Conservation (phyloP, 2,797 vertebrate genomes). For the Argentina silus region DNA sequence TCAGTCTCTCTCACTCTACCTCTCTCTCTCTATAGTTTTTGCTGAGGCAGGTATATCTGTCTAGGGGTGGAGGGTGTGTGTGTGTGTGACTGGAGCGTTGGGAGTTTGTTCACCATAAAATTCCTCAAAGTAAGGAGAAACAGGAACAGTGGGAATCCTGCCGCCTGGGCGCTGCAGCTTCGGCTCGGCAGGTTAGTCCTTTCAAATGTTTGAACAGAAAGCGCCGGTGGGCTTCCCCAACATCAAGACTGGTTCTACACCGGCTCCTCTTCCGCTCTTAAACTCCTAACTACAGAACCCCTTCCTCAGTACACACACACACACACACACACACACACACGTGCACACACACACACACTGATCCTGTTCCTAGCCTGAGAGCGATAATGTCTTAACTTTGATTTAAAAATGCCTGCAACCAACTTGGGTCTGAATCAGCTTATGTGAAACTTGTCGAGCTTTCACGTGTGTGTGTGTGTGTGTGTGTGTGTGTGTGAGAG, state of each 20-base stretch:
- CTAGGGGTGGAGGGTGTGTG: slow-evolving; percentile 49
- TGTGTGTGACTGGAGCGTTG: slow-evolving; percentile 57
- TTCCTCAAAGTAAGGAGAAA: slow-evolving; percentile 83
- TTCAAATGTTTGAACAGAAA: slow-evolving; percentile 78
- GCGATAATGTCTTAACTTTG: slow-evolving; percentile 73
- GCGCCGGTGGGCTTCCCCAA: slow-evolving; percentile 76
- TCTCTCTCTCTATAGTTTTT: slow-evolving; percentile 54
- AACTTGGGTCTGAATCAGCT: slow-evolving; percentile 68
- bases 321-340: slow-evolving; percentile 16
- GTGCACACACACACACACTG: slow-evolving; percentile 16
- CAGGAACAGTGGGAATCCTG: slow-evolving; percentile 76
- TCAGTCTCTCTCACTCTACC: slow-evolving; percentile 35
- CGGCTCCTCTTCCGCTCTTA: slow-evolving; percentile 75
- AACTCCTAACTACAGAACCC: slow-evolving; percentile 72
- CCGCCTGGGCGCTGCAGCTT: slow-evolving; percentile 47
- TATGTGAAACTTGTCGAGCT: slow-evolving; percentile 50
- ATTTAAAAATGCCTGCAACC: slow-evolving; percentile 77
- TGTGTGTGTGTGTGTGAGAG: slow-evolving; percentile 23
- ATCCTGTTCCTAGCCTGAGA: slow-evolving; percentile 60
- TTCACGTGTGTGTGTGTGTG: slow-evolving; percentile 8
- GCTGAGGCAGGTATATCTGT: slow-evolving; percentile 79
- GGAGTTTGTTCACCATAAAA: slow-evolving; percentile 73
- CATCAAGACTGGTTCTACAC: slow-evolving; percentile 75
- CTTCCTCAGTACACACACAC: slow-evolving; percentile 43
- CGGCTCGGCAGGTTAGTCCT: slow-evolving; percentile 66